Percentiles rank a stretch among this genome's conserved stretches.
Conservation (phyloP, 2,113 vertebrate genomes). For the Cygnus buccinator region DNA sequence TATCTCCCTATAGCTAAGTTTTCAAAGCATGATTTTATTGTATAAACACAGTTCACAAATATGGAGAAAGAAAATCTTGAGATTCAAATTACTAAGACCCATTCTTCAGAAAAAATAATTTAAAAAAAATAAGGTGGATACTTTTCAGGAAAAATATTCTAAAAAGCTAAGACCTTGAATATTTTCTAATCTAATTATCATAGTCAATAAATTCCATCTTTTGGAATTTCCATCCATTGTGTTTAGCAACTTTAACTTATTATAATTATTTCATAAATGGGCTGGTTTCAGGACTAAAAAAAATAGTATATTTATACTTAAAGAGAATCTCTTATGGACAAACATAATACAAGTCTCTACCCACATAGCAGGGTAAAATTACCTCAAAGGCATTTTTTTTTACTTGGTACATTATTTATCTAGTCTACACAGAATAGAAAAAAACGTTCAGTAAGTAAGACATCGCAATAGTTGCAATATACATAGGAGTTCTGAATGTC, state of each 20-base stretch:
- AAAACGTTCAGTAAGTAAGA: not conserved
- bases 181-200: not conserved
- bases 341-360: not conserved
- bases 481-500: not conserved
- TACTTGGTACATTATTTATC: not conserved
- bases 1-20: not conserved
- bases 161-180: not conserved
- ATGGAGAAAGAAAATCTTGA: not conserved
- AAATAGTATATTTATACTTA: not conserved
- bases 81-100: not conserved
- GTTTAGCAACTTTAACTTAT: not conserved
- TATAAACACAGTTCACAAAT: not conserved
- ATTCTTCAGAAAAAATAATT: not conserved
- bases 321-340: not conserved
- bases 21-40: not conserved
- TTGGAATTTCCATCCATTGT: not conserved
- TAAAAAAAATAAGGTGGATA: not conserved
- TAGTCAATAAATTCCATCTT: not conserved
- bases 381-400: not conserved
- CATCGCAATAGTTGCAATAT: not conserved
- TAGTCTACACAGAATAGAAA: not conserved
- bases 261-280: not conserved
- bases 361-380: not conserved
- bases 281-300: not conserved
- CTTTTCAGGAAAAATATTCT: not conserved